Conservation (phyloP, 1,140 invertebrate species). For the Panulirus ornatus region DNA sequence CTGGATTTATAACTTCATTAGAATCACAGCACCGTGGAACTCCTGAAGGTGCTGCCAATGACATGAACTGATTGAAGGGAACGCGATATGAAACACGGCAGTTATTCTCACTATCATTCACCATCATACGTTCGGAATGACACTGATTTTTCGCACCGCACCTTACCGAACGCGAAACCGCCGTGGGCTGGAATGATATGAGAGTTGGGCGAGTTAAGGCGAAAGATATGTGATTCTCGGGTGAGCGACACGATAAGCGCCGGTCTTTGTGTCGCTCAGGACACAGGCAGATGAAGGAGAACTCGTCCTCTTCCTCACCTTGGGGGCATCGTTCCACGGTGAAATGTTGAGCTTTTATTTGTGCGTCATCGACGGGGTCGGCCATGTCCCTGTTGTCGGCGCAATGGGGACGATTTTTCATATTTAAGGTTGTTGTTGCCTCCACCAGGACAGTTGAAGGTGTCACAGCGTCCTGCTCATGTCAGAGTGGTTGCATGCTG, state of each 20-base stretch:
- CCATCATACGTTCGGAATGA: background rate
- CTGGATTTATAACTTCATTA: background rate
- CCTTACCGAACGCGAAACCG: background rate
- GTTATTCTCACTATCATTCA: background rate
- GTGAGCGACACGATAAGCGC: background rate
- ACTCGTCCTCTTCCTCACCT: background rate
- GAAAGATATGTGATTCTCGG: slow-evolving; percentile 39
- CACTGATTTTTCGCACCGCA: background rate
- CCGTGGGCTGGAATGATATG: background rate
- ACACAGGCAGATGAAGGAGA: background rate
- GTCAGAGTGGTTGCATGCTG: too few relatives aligned
- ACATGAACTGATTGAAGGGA: background rate
- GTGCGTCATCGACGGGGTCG: too few relatives aligned
- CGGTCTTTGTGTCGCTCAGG: background rate
- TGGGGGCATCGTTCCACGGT: too few relatives aligned
- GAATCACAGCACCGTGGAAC: background rate
- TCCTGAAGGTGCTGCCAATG: background rate
- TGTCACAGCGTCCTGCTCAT: too few relatives aligned
- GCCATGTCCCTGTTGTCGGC: too few relatives aligned
- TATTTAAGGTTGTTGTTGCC: too few relatives aligned
- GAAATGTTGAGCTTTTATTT: too few relatives aligned
- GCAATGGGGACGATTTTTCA: too few relatives aligned
- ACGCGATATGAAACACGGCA: background rate
- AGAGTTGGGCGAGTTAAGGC: slow-evolving; percentile 25
- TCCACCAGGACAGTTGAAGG: too few relatives aligned